Conservation (phyloP, 2,113 vertebrate genomes). For the Pluvianellus socialis region DNA sequence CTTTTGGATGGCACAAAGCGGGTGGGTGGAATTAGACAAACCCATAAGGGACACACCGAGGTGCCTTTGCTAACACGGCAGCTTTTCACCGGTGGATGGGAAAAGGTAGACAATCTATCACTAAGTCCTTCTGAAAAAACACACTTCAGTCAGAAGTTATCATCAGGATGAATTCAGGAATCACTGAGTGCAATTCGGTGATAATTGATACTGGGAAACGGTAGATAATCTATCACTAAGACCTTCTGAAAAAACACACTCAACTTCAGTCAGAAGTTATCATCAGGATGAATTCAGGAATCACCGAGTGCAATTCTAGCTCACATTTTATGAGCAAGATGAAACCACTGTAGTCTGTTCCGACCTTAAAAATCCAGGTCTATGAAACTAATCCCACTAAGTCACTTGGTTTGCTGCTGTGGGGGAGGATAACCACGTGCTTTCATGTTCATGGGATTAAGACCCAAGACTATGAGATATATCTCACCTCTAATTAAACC, state of each 20-base stretch:
- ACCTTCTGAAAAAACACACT: neutral
- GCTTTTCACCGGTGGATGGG: neutral
- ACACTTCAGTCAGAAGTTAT: neutral
- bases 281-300: neutral
- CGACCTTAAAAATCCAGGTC: neutral
- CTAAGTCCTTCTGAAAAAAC: neutral
- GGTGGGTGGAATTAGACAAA: neutral
- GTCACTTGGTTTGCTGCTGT: neutral
- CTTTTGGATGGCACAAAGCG: neutral
- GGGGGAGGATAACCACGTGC: neutral
- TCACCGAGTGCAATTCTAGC: rapidly evolving
- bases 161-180: neutral
- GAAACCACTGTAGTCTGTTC: neutral
- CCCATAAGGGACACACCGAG: rapidly evolving
- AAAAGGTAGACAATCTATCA: neutral
- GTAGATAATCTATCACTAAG: neutral
- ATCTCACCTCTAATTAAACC: neutral
- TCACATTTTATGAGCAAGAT: neutral
- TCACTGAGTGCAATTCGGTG: rapidly evolving
- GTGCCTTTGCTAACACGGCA: neutral
- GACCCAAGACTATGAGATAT: neutral
- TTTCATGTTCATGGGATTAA: neutral
- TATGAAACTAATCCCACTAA: neutral
- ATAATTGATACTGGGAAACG: too few species aligned
- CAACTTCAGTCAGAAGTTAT: neutral